Evolutionary conservation across 2,888 invertebrate species (phyloP).

Genomic region (Polylopha cassiicola): DNA sequence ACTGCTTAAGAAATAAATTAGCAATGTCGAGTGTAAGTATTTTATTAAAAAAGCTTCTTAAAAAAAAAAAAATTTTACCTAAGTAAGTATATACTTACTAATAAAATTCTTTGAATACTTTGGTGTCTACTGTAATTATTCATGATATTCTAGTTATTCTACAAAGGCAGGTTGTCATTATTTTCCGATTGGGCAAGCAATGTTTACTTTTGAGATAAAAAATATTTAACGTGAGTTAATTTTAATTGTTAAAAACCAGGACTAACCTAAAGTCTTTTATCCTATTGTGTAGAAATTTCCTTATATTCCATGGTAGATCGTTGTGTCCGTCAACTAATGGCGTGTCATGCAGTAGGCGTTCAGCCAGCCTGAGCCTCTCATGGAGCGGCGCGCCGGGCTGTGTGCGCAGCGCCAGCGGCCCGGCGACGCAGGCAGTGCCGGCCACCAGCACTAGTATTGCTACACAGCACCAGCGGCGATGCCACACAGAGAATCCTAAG

Average conservation of each 20-base stretch:
- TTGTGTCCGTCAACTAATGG: slow-evolving; percentile 92
- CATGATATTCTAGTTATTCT: too few relatives aligned
- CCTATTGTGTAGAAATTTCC: slow-evolving; percentile 92
- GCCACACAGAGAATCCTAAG: slow-evolving; percentile 64
- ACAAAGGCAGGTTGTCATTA: too few relatives aligned
- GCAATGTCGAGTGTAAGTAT: too few relatives aligned
- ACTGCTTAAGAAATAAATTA: too few relatives aligned
- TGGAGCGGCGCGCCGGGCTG: slow-evolving; percentile 86
- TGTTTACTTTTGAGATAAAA: too few relatives aligned
- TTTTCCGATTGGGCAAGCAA: too few relatives aligned
- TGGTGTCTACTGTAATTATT: too few relatives aligned
- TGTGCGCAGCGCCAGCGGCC: slow-evolving; percentile 86
- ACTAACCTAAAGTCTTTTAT: slow-evolving; percentile 87
- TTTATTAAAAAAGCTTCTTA: too few relatives aligned
- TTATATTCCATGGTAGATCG: slow-evolving; percentile 93
- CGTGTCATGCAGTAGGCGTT: slow-evolving; percentile 84
- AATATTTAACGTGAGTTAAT: slow-evolving; percentile 1
- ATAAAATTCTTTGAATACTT: too few relatives aligned
- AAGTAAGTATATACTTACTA: too few relatives aligned
- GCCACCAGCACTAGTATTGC: slow-evolving; percentile 85
- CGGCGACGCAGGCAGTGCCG: slow-evolving; percentile 87
- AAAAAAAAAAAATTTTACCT: too few relatives aligned
- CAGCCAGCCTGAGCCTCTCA: slow-evolving; percentile 85
- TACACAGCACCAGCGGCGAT: slow-evolving; percentile 86
- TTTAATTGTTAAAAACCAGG: background rate